Evolutionary conservation across 2,888 invertebrate species (phyloP).

Genomic region (Cephus nigrinus): DNA sequence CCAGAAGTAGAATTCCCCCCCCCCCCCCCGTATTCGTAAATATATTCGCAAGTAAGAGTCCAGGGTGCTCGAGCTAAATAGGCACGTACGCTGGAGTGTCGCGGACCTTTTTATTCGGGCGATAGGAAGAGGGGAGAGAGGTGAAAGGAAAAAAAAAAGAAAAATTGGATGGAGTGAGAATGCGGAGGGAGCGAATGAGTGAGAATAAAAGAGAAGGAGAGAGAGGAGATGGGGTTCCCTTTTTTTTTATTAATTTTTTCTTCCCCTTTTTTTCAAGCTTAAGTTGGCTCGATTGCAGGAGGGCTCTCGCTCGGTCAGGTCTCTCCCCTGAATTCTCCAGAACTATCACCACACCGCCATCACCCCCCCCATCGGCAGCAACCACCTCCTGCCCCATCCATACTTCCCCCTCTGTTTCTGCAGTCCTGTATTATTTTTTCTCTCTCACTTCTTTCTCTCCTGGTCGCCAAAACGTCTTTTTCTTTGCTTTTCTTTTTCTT

Average conservation of each 20-base stretch:
- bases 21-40: background rate
- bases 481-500: too few relatives aligned
- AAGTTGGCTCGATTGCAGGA: background rate
- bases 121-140: background rate
- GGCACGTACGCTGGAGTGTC: background rate
- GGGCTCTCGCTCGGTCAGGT: background rate
- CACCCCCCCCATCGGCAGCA: background rate
- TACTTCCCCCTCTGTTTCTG: background rate
- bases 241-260: too few relatives aligned
- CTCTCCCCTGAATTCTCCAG: background rate
- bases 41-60: background rate
- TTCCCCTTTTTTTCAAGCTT: background rate
- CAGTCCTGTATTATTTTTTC: background rate
- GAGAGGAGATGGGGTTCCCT: background rate
- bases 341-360: background rate
- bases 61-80: background rate
- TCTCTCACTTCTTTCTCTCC: slow-evolving; percentile 2
- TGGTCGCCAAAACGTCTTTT: slow-evolving; percentile 16
- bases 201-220: background rate
- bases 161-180: background rate
- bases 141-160: background rate
- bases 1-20: slow-evolving; percentile 7
- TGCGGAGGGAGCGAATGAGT: background rate
- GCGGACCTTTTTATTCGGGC: background rate
- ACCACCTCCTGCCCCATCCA: background rate